Evolutionary conservation across 2,113 vertebrate genomes (phyloP).

Genomic region (Columba janthina): DNA sequence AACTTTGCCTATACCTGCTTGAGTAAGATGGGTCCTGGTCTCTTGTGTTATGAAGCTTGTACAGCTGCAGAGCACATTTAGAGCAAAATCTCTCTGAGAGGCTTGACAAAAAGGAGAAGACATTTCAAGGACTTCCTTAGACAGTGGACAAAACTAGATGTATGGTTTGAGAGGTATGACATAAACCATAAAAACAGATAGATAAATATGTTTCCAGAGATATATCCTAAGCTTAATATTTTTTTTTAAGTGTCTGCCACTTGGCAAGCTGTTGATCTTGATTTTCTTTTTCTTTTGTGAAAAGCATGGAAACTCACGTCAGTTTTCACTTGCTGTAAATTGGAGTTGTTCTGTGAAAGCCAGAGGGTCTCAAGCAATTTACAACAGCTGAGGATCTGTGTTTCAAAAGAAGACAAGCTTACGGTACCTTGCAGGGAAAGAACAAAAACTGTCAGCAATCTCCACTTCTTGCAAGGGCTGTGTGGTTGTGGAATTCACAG

Average conservation of each 20-base stretch:
- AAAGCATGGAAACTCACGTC: neutral
- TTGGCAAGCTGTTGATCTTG: neutral
- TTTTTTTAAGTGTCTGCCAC: neutral
- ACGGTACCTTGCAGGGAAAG: neutral
- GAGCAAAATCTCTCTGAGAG: neutral
- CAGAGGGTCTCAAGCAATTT: neutral
- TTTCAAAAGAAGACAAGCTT: neutral
- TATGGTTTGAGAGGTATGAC: neutral
- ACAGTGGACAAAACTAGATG: neutral
- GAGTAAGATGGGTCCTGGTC: neutral
- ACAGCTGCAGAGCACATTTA: neutral
- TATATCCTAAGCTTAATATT: neutral
- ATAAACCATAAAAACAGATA: neutral
- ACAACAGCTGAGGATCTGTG: neutral
- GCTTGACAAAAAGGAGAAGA: neutral
- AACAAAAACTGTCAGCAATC: neutral
- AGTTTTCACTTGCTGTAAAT: neutral
- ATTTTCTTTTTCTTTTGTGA: constrained; percentile 4
- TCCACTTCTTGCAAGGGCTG: neutral
- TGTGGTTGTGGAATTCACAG: rapidly evolving
- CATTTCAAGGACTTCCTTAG: neutral
- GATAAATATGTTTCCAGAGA: constrained; percentile 4
- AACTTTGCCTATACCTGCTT: neutral
- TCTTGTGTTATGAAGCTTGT: neutral
- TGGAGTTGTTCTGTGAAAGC: neutral